Evolutionary conservation across 2,113 vertebrate species (phyloP), one percentile per base, ranked within the genome.

Genomic region (Microcebus ravelobensis): DNA sequence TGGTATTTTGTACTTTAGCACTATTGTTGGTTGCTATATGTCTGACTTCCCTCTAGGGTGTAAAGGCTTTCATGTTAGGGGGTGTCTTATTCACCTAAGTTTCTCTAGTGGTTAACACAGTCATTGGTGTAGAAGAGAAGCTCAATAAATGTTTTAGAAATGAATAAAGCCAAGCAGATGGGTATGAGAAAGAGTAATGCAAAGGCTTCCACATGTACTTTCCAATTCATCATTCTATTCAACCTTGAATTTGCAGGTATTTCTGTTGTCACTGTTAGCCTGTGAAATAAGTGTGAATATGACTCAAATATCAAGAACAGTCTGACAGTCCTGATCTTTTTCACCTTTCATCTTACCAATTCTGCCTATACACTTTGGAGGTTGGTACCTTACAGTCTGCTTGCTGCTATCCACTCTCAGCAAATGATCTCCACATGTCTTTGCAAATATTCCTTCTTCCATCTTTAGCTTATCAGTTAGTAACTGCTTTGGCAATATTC

Each of bases 391-490:
- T 73, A 87, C 1, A 93, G 42, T 93, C 61, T 93, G 45, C 77
- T 93, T 77, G 39, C n/a, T 89, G 79, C 65, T 84, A 87, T 85
- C 81, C 48, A 63, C 52, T 95, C 39, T 94, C 14, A 92, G 74
- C 36, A 96, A 95, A 92, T 48, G 71, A 73, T 63, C 91, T 21
- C 65, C 65, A 93, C 4, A 39, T n/a, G 12, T n/a, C 48, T 92
- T 52, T 90, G 67, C 25, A 94, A 87, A 90, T 87, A 50, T 81
- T 77, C 59, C 76, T 76, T 42, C 76, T 34, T 96, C 63, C 52
- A 13, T 31, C 36, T 90, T 84, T 15, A 84, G 39, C 55, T 50
- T 96, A 90, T 94, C 50, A 67, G 39, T 57, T 8, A 91, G 77
- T 59, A 94, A 86, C 67, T 84, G 42, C 65, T 85, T 82, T 50